phyloP scores from a whole-genome alignment of 2,113 vertebrate species.

The Ardeotis arabs region DNA sequence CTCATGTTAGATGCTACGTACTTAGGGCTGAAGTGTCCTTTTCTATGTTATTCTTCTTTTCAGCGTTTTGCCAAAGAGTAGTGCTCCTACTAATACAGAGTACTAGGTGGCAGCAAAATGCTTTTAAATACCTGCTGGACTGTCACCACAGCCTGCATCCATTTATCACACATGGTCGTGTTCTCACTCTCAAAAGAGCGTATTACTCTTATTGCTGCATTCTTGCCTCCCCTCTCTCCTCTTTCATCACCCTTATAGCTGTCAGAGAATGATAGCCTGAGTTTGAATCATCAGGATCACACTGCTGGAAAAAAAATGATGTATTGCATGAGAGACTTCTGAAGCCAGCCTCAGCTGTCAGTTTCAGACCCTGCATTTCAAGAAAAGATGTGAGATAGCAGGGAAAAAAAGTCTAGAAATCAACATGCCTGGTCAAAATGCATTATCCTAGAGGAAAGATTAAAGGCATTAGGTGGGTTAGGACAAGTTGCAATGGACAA shows the following conservation, averaged over 20 bases:
- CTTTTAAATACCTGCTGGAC: slow-evolving; percentile 5
- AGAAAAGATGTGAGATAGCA: background rate
- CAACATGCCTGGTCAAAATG: background rate
- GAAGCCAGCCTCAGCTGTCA: background rate
- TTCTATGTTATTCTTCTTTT: background rate
- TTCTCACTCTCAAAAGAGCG: background rate
- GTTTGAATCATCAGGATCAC: background rate
- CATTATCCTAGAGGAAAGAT: background rate
- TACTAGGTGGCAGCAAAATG: slow-evolving; percentile 62
- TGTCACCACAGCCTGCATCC: background rate
- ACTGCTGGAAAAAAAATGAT: background rate
- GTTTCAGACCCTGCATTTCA: background rate
- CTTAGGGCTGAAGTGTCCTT: background rate
- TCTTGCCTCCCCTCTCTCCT: background rate
- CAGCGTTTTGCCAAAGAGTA: background rate
- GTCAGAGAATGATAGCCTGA: background rate
- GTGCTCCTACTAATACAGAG: background rate
- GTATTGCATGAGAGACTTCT: background rate
- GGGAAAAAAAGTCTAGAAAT: background rate
- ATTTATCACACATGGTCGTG: background rate
- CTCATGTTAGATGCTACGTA: background rate
- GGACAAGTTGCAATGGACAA: background rate
- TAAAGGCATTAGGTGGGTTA: background rate
- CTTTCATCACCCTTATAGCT: background rate
- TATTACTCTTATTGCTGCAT: background rate